phyloP scores from a whole-genome alignment of 2,113 vertebrate genomes.

The Gallinago undulata region DNA sequence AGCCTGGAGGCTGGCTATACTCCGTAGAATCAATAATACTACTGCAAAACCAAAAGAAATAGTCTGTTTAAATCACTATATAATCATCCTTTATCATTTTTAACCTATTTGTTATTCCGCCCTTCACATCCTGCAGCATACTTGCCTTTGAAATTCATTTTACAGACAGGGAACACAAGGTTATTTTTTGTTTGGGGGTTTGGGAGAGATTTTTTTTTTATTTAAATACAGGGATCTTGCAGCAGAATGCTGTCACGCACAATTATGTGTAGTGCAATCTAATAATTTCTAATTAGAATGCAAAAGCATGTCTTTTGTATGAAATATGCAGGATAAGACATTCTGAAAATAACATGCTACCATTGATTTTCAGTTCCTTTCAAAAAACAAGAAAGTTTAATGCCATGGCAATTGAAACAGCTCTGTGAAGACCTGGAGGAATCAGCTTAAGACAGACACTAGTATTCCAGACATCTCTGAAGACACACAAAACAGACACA shows the following conservation, averaged over 20 bases:
- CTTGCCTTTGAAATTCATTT: neutral
- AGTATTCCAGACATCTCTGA: neutral
- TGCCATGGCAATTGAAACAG: neutral
- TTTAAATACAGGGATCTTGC: neutral
- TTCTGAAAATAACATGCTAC: neutral
- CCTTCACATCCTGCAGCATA: neutral
- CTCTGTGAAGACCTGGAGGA: neutral
- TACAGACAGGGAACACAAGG: neutral
- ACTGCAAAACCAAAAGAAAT: conserved; percentile 77
- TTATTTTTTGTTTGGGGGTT: neutral
- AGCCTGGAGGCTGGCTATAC: conserved; percentile 92
- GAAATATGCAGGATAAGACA: neutral
- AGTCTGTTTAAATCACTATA: conserved; percentile 39
- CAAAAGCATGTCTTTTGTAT: neutral
- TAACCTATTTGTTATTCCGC: neutral
- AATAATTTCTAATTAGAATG: conserved; percentile 22
- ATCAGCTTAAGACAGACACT: neutral
- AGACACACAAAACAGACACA: neutral
- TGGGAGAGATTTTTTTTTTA: neutral
- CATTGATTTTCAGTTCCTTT: neutral
- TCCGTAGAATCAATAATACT: conserved; percentile 94
- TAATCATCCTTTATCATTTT: neutral
- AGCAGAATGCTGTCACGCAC: neutral
- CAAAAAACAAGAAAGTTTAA: neutral
- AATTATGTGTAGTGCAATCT: neutral